These are phyloP conservation scores for Chamaetylas fuelleborni DNA, from an alignment of 2,113 vertebrate genomes.

Conservation along the genomic window DNA sequence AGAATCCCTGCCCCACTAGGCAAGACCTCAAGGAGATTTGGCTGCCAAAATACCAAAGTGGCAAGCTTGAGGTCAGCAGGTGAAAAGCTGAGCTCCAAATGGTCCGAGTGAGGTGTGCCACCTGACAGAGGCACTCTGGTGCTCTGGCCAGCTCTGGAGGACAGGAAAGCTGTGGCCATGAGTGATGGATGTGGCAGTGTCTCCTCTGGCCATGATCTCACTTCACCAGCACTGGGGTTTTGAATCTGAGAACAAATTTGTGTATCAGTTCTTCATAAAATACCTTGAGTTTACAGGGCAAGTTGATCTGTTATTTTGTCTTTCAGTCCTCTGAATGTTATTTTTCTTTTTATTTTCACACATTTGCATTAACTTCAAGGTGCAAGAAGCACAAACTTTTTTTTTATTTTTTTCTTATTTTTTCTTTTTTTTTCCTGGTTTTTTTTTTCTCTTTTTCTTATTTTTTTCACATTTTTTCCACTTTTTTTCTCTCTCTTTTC, in stretches of 20 bases:
- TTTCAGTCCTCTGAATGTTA: background rate
- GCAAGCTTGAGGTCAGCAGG: background rate
- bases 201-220: background rate
- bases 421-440: too few relatives aligned
- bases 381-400: background rate
- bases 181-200: background rate
- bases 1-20: background rate
- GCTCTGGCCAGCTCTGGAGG: background rate
- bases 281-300: background rate
- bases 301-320: background rate
- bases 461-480: too few relatives aligned
- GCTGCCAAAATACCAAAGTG: background rate
- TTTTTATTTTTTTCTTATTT: too few relatives aligned
- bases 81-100: background rate
- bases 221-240: background rate
- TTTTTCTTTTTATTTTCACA: background rate
- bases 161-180: background rate
- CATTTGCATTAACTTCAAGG: background rate
- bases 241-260: background rate
- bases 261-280: background rate
- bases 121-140: background rate
- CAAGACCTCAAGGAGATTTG: background rate
- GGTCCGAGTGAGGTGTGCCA: too few relatives aligned
- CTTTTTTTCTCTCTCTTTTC: too few relatives aligned
- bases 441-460: too few relatives aligned